Conservation (phyloP, 2,113 vertebrate species). For the Oceanodroma tethys region DNA sequence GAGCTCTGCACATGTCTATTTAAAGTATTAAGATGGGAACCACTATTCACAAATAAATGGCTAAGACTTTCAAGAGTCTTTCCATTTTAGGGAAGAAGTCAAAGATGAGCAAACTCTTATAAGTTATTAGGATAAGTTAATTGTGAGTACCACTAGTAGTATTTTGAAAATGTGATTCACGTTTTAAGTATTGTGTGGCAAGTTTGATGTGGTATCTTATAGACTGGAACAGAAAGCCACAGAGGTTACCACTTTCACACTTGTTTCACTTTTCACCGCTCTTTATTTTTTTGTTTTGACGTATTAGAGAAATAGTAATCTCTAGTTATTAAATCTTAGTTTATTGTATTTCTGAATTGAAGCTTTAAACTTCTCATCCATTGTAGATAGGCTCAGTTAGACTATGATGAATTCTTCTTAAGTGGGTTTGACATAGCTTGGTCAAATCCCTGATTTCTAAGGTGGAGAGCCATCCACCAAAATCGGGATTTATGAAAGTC, state of each 20-base stretch:
- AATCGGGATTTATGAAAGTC: not conserved
- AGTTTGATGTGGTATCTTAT: not conserved
- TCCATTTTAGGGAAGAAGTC: not conserved
- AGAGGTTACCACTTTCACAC: not conserved
- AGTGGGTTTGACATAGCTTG: not conserved
- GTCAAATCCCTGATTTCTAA: not conserved
- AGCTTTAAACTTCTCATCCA: not conserved
- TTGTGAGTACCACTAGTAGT: not conserved
- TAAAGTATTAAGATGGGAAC: not conserved
- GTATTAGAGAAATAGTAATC: not conserved
- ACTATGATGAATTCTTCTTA: not conserved
- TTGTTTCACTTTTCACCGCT: not conserved
- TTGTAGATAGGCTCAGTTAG: not conserved
- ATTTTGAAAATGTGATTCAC: not conserved
- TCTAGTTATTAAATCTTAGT: not conserved
- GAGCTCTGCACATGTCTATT: not conserved
- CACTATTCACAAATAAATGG: not conserved
- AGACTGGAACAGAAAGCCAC: not conserved
- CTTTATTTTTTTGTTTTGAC: not conserved
- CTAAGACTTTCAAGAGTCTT: not conserved
- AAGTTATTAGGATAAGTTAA: not conserved
- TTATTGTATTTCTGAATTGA: not conserved
- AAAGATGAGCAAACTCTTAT: not conserved
- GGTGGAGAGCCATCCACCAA: not conserved
- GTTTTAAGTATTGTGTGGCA: not conserved